Evolutionary conservation across 2,888 invertebrate species (phyloP), one percentile per base, ranked within the genome.

Genomic region (Dione juno): DNA sequence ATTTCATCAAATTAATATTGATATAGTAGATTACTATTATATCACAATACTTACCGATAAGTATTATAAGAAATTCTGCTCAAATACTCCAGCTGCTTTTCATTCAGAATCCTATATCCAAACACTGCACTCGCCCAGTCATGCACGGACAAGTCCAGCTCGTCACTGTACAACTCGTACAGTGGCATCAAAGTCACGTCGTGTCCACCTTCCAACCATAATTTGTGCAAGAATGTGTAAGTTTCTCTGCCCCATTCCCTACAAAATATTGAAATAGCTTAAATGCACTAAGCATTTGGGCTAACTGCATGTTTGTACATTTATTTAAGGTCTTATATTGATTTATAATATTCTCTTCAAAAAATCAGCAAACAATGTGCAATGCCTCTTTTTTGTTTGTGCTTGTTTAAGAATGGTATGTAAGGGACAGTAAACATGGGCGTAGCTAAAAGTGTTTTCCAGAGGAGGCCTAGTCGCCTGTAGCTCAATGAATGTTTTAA

Each of bases 201-300:
- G 37, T 80, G 84, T 6, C 88, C 89, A 0, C 94, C 94, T 80
- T 94, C 90, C 80, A 90, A 90, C 95, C 95, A 96, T 77, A 94
- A 89, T 75, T 94, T 85, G 85, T 88, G 94, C 77, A 93, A 94
- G 77, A 93, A 95, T 78, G 82, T 81, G 78, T 95, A 95, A 13
- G 95, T 95, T 76, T 92, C 93, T 45, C 85, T 84, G 0, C 95
- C 94, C 96, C 96, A 96, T 88, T 94, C 92, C 71, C 96, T 96
- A 80, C 66, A 85, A 87, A 72, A 35, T n/a, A 14, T 8, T 28
- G 28, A 43, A 43, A 50, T 43, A 43, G 16, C 0, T 10, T 28
- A 28, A 28, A 28, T 5, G 28, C 28, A 28, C 5, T 28, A 28
- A 28, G 3, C 28, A 28, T 5, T 28, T 28, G 28, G 28, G 28